Evolutionary conservation across 2,113 vertebrate genomes (phyloP).

Genomic region (Daphoenositta chrysoptera): DNA sequence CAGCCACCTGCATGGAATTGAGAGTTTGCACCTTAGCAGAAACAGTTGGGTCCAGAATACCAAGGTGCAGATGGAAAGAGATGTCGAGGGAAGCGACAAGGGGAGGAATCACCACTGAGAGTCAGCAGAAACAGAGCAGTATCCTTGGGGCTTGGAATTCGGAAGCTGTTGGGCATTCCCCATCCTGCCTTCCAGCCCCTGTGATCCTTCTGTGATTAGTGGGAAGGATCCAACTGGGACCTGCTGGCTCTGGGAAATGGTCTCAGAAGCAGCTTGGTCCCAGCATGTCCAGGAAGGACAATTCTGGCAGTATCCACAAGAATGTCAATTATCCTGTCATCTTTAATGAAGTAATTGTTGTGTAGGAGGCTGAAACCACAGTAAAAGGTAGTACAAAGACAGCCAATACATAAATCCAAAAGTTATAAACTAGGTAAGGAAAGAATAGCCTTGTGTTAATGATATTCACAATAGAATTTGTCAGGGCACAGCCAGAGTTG

Average conservation of each 20-base stretch:
- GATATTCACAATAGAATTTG: background rate
- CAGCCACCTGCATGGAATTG: background rate
- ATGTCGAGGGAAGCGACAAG: rapidly evolving
- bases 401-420: background rate
- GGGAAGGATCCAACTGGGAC: background rate
- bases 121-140: background rate
- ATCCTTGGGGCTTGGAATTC: background rate
- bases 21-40: background rate
- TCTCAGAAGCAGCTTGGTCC: background rate
- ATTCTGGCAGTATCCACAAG: background rate
- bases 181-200: background rate
- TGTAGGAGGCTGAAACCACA: background rate
- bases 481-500: background rate
- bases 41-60: background rate
- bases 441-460: background rate
- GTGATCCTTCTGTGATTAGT: background rate
- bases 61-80: background rate
- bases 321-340: background rate
- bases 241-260: background rate
- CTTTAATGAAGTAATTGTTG: background rate
- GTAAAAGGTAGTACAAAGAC: background rate
- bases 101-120: background rate
- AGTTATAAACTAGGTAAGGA: background rate
- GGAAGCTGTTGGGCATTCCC: background rate
- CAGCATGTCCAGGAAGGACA: background rate